These are phyloP conservation scores for Pyrocoelia pectoralis DNA, from an alignment of 2,888 invertebrate species.

Conservation along the genomic window DNA sequence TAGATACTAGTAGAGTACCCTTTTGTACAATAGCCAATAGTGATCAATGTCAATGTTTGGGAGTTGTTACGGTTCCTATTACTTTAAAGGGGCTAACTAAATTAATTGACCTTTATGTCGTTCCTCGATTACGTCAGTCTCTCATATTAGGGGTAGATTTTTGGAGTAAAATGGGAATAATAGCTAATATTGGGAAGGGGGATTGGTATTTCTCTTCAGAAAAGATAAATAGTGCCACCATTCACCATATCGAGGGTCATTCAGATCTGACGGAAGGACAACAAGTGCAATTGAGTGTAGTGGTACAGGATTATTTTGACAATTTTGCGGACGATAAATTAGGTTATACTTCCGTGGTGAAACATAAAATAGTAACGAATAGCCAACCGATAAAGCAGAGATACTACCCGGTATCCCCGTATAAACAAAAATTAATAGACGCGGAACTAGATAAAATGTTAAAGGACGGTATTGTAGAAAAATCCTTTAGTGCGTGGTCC, in stretches of 20 bases:
- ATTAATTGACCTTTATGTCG: constrained; percentile 7
- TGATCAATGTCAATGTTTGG: constrained; percentile 2
- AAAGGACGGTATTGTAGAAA: background rate
- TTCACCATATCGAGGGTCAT: background rate
- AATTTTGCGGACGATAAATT: background rate
- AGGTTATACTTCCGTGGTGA: background rate
- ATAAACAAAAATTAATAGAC: background rate
- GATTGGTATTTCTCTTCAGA: background rate
- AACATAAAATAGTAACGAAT: background rate
- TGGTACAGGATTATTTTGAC: background rate
- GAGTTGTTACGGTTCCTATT: constrained; percentile 9
- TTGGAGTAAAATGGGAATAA: constrained; percentile 7
- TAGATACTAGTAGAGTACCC: background rate
- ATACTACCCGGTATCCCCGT: background rate
- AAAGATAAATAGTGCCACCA: background rate
- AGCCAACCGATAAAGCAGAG: background rate
- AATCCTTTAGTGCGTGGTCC: background rate
- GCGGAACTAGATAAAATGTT: no score
- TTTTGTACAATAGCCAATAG: background rate
- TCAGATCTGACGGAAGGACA: background rate
- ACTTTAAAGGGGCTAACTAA: background rate
- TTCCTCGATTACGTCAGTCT: background rate
- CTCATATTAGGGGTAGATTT: no score
- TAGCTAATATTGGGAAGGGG: background rate
- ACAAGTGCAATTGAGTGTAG: background rate